phyloP scores from a whole-genome alignment of 2,797 vertebrate species.

The Smutsia temminckii region DNA sequence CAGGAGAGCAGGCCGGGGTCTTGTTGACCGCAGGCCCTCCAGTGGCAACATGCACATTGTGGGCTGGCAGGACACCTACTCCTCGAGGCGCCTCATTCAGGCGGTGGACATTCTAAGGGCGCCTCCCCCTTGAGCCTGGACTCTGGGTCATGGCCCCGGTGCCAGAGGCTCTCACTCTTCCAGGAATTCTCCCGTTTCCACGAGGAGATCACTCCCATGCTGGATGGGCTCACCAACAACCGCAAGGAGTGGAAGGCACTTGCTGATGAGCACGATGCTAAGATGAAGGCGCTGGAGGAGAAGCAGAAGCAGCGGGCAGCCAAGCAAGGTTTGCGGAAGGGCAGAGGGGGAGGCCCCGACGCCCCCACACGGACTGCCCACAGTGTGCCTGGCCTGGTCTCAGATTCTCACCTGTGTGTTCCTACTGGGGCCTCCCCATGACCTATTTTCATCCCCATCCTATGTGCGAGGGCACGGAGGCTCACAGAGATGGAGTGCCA shows the following conservation, averaged over 20 bases:
- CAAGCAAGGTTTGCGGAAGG: constrained; percentile 83
- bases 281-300: constrained; percentile 87
- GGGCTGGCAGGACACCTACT: not conserved
- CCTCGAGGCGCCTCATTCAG: not conserved
- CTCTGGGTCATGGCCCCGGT: not conserved
- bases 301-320: constrained; percentile 86
- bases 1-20: accelerated
- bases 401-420: accelerated
- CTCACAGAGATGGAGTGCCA: accelerated
- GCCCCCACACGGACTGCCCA: accelerated
- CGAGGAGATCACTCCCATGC: constrained; percentile 92
- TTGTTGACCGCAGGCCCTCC: too few relatives aligned
- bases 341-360: accelerated
- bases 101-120: accelerated
- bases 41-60: not conserved
- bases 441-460: not conserved
- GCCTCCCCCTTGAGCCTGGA: not conserved
- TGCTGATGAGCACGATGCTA: constrained; percentile 90
- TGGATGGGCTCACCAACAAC: constrained; percentile 92
- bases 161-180: not conserved
- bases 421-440: not conserved
- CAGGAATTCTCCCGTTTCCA: constrained; percentile 95
- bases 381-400: not conserved
- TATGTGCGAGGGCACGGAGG: not conserved
- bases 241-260: constrained; percentile 93